Evolutionary conservation across 2,113 vertebrate species (phyloP).

Genomic region (Sitta europaea): DNA sequence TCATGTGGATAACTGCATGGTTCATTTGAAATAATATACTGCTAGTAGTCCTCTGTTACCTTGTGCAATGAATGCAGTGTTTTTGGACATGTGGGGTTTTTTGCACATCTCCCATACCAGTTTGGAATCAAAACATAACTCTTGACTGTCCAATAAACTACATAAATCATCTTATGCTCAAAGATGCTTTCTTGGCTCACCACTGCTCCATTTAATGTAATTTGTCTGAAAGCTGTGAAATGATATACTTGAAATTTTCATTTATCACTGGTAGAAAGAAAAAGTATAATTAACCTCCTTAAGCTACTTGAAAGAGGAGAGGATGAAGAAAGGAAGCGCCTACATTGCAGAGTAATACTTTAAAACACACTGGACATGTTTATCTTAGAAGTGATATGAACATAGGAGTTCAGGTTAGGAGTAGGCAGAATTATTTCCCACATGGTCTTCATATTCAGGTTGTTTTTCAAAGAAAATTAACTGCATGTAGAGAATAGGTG

Average conservation of each 20-base stretch:
- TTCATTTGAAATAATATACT: neutral
- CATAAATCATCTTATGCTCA: neutral
- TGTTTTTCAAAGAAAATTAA: neutral
- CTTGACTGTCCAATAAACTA: neutral
- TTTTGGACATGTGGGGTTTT: neutral
- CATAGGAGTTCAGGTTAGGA: neutral
- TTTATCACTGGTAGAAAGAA: neutral
- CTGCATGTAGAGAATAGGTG: neutral
- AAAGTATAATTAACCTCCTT: neutral
- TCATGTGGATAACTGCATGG: neutral
- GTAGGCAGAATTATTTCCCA: neutral
- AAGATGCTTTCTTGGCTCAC: rapidly evolving
- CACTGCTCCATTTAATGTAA: neutral
- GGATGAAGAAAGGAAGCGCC: neutral
- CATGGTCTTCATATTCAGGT: neutral
- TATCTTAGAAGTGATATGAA: neutral
- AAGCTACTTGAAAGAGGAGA: neutral
- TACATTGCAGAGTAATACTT: neutral
- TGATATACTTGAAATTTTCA: neutral
- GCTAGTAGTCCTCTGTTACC: neutral
- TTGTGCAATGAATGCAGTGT: neutral
- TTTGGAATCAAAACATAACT: neutral
- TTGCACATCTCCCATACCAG: neutral
- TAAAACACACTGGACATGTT: neutral
- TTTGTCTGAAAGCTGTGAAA: neutral